Percentiles rank a stretch among this genome's conserved stretches.
Conservation (phyloP, 2,888 invertebrate genomes). For the Antitype chi region DNA sequence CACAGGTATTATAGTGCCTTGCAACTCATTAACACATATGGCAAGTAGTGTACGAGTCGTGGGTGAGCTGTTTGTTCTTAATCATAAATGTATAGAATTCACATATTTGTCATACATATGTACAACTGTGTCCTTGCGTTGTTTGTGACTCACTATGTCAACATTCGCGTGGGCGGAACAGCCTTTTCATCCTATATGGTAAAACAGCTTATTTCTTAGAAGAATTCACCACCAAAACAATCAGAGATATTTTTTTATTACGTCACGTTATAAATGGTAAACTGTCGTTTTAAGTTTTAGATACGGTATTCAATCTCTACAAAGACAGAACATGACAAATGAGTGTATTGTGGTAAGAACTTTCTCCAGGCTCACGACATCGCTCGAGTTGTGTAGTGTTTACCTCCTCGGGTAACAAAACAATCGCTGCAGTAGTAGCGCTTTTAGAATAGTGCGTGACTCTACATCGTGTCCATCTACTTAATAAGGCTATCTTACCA, state of each 20-base stretch:
- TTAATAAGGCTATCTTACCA: conserved; percentile 25
- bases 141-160: conserved; percentile 87
- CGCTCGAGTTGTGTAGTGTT: conserved; percentile 70
- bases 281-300: conserved; percentile 24
- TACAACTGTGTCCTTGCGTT: conserved; percentile 83
- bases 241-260: conserved; percentile 9
- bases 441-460: conserved; percentile 44
- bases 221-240: conserved; percentile 43
- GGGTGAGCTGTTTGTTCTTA: conserved; percentile 77
- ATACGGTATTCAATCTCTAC: conserved; percentile 32
- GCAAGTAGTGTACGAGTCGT: conserved; percentile 68
- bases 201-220: conserved; percentile 67
- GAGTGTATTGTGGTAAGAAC: conserved; percentile 70
- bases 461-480: conserved; percentile 33
- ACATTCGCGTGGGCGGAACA: conserved; percentile 86
- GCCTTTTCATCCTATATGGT: conserved; percentile 81
- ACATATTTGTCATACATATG: conserved; percentile 79
- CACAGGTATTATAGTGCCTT: conserved; percentile 37
- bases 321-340: conserved; percentile 58
- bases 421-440: conserved; percentile 71
- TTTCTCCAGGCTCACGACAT: conserved; percentile 77
- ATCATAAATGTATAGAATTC: conserved; percentile 74
- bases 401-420: conserved; percentile 75
- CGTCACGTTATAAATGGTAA: neutral
- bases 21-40: conserved; percentile 64